A percentile compares a stretch with the other conserved stretches of the same genome.
These are phyloP conservation scores for Ciona savignyi DNA, from an alignment of 23 tunicate genomes.

Conservation along the genomic window DNA sequence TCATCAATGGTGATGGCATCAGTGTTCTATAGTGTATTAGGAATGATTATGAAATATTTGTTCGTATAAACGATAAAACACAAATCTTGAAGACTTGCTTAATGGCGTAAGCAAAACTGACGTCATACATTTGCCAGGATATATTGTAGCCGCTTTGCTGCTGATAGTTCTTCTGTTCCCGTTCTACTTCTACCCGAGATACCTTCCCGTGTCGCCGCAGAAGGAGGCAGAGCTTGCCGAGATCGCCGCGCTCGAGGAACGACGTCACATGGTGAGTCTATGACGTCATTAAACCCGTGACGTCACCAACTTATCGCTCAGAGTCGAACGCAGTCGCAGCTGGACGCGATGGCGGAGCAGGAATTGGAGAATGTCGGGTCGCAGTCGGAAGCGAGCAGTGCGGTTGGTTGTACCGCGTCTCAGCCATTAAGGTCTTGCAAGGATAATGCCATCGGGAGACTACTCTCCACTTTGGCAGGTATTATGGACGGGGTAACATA, in stretches of 20 bases:
- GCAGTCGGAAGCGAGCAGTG: constrained; percentile 34
- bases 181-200: constrained; percentile 61
- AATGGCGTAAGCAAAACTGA: no score
- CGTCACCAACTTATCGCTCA: background rate
- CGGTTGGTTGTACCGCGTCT: constrained; percentile 12
- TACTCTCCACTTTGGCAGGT: constrained; percentile 22
- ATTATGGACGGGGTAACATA: no score
- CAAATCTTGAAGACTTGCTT: no score
- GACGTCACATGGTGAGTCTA: constrained; percentile 24
- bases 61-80: no score
- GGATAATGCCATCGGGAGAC: constrained; percentile 9
- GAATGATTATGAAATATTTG: no score
- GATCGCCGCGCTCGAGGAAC: constrained; percentile 15
- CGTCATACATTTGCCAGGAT: no score
- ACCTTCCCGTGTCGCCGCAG: constrained; percentile 52
- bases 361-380: constrained; percentile 2
- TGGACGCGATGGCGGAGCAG: constrained; percentile 12
- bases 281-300: no score
- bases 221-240: constrained; percentile 58
- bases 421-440: constrained; percentile 10
- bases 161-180: constrained; percentile 56
- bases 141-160: constrained; percentile 39
- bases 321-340: constrained; percentile 19
- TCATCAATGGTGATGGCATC: background rate
- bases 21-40: no score